phyloP scores from a whole-genome alignment of 1,140 invertebrate species.

The Philotrypesis tridentata region DNA sequence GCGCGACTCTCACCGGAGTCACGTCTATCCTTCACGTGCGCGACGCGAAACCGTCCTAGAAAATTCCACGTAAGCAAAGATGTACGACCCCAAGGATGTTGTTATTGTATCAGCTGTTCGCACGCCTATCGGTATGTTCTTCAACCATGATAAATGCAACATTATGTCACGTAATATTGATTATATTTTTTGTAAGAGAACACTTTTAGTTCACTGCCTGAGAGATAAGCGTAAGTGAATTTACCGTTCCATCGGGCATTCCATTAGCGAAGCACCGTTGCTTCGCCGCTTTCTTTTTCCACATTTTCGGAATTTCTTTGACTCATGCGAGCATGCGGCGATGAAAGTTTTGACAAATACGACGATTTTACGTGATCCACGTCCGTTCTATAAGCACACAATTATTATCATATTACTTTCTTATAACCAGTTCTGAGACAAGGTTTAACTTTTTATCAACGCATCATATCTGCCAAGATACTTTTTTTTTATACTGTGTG shows the following conservation, averaged over 20 bases:
- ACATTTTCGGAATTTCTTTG: background rate
- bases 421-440: slow-evolving; percentile 46
- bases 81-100: slow-evolving; percentile 64
- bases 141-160: background rate
- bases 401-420: too few relatives aligned
- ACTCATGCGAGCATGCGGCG: background rate
- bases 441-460: too few relatives aligned
- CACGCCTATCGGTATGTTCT: slow-evolving; percentile 78
- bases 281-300: background rate
- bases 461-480: slow-evolving; percentile 37
- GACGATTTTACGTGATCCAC: background rate
- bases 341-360: too few relatives aligned
- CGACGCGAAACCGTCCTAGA: too few relatives aligned
- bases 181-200: background rate
- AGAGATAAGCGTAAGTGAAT: too few relatives aligned
- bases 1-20: background rate
- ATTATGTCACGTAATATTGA: background rate
- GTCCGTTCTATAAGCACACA: too few relatives aligned
- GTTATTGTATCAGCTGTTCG: slow-evolving; percentile 80
- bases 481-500: slow-evolving; percentile 21
- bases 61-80: background rate
- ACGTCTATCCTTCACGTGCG: background rate
- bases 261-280: background rate
- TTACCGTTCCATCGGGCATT: background rate
- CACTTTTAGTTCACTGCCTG: too few relatives aligned